A percentile compares a stretch with the other conserved stretches of the same genome.
These are phyloP conservation scores for Synanthedon andrenaeformis DNA, from an alignment of 2,888 invertebrate genomes.

Conservation along the genomic window DNA sequence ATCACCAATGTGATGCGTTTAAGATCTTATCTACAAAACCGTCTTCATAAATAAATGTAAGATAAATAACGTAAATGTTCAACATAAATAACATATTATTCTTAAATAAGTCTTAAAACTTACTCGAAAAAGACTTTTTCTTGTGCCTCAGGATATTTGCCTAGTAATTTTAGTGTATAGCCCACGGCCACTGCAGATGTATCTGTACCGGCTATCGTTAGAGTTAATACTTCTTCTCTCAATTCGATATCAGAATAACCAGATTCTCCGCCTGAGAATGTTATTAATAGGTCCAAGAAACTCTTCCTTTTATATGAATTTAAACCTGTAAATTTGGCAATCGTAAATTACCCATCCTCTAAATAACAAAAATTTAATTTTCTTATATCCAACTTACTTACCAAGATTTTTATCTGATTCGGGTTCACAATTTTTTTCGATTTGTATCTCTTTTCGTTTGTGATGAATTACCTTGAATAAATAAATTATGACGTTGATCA, in stretches of 20 bases:
- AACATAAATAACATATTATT: not conserved
- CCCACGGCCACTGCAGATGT: constrained; percentile 58
- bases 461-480: constrained; percentile 3
- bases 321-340: constrained; percentile 25
- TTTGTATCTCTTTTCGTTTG: constrained; percentile 29
- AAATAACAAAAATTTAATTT: not conserved
- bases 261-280: constrained; percentile 53
- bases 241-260: constrained; percentile 66
- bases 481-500: not conserved
- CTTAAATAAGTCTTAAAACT: constrained; percentile 21
- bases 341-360: not conserved
- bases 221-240: constrained; percentile 69
- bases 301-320: constrained; percentile 45
- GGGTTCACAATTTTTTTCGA: constrained; percentile 20
- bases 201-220: constrained; percentile 68
- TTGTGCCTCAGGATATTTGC: constrained; percentile 56
- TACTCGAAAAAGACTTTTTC: constrained; percentile 55
- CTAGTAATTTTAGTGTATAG: constrained; percentile 50
- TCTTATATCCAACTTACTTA: constrained; percentile 17
- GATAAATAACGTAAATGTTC: no score
- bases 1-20: no score
- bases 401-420: constrained; percentile 36
- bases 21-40: no score
- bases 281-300: constrained; percentile 68
- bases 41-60: no score